These are phyloP conservation scores for Neoaliturus tenellus DNA, from an alignment of 2,888 invertebrate genomes.

Conservation along the genomic window DNA sequence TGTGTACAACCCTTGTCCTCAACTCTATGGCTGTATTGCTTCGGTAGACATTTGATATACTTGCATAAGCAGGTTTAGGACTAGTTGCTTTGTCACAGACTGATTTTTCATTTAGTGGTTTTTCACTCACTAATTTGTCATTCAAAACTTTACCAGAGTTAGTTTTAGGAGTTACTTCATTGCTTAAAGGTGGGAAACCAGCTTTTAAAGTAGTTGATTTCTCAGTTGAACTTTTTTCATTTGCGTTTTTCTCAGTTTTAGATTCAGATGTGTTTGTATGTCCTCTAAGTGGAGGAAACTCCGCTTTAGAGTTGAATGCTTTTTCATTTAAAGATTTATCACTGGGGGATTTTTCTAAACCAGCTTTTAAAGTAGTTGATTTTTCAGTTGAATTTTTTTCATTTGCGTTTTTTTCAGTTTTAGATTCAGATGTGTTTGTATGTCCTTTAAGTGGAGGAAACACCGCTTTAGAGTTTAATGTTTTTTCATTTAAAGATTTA, in stretches of 20 bases:
- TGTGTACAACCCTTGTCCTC: background rate
- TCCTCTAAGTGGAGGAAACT: background rate
- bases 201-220: no score
- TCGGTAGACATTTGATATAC: constrained; percentile 44
- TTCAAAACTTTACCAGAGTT: no score
- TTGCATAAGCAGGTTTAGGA: background rate
- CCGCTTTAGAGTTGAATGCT: background rate
- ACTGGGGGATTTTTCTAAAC: background rate
- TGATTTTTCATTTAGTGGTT: background rate
- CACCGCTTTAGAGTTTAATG: background rate
- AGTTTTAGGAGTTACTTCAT: no score
- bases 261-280: background rate
- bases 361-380: no score
- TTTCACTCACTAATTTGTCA: background rate
- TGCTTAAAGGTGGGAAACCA: no score
- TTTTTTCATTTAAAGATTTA: background rate
- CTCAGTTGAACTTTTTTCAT: background rate
- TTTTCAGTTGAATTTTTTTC: background rate
- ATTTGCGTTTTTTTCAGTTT: background rate
- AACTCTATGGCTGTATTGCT: constrained; percentile 49
- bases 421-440: background rate
- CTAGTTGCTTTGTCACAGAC: background rate
- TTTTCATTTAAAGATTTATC: background rate
- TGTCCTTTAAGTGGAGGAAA: background rate
- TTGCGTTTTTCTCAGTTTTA: background rate